These are phyloP conservation scores for Cataglyphis albicans DNA, from an alignment of 2,888 invertebrate genomes.

Conservation along the genomic window DNA sequence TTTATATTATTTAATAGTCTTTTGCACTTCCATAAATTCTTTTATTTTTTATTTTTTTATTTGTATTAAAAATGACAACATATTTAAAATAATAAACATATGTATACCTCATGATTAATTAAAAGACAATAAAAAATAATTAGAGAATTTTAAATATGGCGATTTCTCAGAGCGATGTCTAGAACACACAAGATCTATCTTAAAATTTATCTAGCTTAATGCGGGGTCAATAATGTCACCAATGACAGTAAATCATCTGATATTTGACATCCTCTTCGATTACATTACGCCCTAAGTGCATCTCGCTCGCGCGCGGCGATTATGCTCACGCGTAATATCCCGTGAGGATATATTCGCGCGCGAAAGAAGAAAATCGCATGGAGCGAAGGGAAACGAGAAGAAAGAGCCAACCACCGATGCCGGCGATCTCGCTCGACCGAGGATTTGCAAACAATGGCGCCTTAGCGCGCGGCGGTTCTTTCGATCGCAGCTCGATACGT, in stretches of 20 bases:
- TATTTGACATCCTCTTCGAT: slow-evolving; percentile 19
- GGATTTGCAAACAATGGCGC: slow-evolving; percentile 85
- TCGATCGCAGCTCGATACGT: slow-evolving; percentile 85
- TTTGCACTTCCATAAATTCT: not conserved
- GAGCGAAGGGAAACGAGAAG: slow-evolving; percentile 7
- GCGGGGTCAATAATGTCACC: not conserved
- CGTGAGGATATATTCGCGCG: slow-evolving; percentile 7
- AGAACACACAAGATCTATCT: not conserved
- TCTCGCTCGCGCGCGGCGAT: slow-evolving; percentile 6
- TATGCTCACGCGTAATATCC: slow-evolving; percentile 13
- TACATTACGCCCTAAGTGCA: not conserved
- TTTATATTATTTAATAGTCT: not conserved
- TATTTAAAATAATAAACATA: not conserved
- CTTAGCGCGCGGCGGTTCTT: slow-evolving; percentile 82
- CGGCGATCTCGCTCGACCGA: slow-evolving; percentile 70
- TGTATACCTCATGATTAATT: not conserved
- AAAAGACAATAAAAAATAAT: not conserved
- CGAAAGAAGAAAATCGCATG: slow-evolving; percentile 24
- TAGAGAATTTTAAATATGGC: not conserved
- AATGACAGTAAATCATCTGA: not conserved
- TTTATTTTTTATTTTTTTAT: not conserved
- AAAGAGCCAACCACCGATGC: slow-evolving; percentile 46
- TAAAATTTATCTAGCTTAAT: not conserved
- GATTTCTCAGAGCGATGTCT: not conserved
- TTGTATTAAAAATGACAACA: not conserved